Percentiles rank a stretch among this genome's conserved stretches.
Evolutionary conservation across 2,797 vertebrate genomes (phyloP).

Genomic region (Meda fulgida): DNA sequence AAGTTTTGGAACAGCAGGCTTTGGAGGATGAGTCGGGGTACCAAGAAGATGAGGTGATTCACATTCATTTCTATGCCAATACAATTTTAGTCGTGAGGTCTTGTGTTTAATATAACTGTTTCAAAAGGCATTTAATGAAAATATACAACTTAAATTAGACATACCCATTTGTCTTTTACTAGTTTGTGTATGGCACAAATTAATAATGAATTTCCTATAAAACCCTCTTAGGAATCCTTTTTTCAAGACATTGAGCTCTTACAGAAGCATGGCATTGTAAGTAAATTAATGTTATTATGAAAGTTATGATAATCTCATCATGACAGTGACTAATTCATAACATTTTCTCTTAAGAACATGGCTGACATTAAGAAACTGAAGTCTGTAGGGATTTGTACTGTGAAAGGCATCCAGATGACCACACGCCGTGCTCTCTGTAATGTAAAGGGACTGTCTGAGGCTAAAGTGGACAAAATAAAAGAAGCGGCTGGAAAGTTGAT

Average conservation of each 20-base stretch:
- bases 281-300: constrained; percentile 65
- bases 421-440: constrained; percentile 92
- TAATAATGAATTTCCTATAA: neutral
- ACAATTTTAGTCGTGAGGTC: neutral
- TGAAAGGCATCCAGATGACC: constrained; percentile 98
- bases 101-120: neutral
- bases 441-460: constrained; percentile 96
- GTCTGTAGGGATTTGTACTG: constrained; percentile 93
- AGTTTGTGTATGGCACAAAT: neutral
- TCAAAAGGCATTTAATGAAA: neutral
- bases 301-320: neutral
- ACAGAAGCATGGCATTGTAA: constrained; percentile 98
- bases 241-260: constrained; percentile 97
- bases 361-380: constrained; percentile 98
- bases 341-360: constrained; percentile 80
- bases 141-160: neutral
- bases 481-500: constrained; percentile 96
- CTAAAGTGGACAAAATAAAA: constrained; percentile 99
- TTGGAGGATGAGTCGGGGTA: constrained; percentile 84
- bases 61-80: neutral
- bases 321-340: neutral
- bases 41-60: constrained; percentile 90
- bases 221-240: constrained; percentile 85
- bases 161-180: neutral
- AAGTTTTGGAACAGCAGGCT: constrained; percentile 86